Percentiles rank a stretch among this genome's conserved stretches.
phyloP scores from a whole-genome alignment of 2,888 invertebrate species.

The Cylindroiulus punctatus region DNA sequence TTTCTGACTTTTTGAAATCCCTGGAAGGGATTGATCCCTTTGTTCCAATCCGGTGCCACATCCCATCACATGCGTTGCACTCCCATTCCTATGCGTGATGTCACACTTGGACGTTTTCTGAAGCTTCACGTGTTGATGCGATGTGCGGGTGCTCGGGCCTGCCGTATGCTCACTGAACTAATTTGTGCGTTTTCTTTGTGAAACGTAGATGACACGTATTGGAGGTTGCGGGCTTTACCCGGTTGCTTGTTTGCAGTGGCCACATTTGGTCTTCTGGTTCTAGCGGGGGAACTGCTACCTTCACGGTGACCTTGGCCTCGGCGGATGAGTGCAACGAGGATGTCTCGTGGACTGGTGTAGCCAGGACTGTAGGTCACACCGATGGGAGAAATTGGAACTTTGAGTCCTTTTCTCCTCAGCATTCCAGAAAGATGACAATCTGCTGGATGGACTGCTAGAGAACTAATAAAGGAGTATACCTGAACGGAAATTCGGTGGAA shows the following conservation, averaged over 20 bases:
- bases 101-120: background rate
- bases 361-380: too few species aligned
- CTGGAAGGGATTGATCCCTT: too few species aligned
- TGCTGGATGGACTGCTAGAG: too few species aligned
- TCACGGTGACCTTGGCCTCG: background rate
- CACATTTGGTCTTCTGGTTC: constrained; percentile 71
- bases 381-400: too few species aligned
- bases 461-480: background rate
- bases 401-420: constrained; percentile 58
- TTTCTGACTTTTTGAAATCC: too few species aligned
- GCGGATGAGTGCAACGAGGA: too few species aligned
- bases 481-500: background rate
- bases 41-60: too few species aligned
- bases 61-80: too few species aligned
- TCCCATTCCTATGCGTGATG: background rate
- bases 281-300: constrained; percentile 60
- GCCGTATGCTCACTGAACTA: background rate
- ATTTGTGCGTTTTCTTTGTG: constrained; percentile 68
- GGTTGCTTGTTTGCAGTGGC: constrained; percentile 78
- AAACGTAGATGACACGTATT: constrained; percentile 78
- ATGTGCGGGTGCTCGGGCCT: background rate
- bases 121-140: background rate
- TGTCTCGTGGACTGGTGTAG: too few species aligned
- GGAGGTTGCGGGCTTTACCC: constrained; percentile 81
- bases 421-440: constrained; percentile 16